Conservation (phyloP, 1,140 invertebrate species). For the Vanessa atalanta region DNA sequence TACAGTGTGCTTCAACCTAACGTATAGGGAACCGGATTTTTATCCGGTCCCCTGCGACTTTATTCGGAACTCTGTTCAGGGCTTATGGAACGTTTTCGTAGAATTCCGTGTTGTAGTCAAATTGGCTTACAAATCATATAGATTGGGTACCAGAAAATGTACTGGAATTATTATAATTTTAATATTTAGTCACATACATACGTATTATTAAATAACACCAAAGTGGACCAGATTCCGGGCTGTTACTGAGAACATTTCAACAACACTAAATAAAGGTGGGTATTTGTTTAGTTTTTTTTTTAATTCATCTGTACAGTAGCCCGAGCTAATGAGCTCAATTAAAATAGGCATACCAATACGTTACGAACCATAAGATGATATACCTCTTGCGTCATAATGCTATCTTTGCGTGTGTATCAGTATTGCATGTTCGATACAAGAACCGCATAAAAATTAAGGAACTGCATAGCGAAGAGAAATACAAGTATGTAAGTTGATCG, state of each 20-base stretch:
- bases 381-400: too few relatives aligned
- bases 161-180: too few relatives aligned
- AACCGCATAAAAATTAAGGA: constrained; percentile 4
- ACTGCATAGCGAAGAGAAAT: background rate
- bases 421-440: background rate
- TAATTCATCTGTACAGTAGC: too few relatives aligned
- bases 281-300: too few relatives aligned
- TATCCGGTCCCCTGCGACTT: constrained; percentile 6
- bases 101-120: background rate
- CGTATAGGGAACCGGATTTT: constrained; percentile 6
- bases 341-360: too few relatives aligned
- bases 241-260: too few relatives aligned
- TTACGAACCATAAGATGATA: too few relatives aligned
- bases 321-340: too few relatives aligned
- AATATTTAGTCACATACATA: too few relatives aligned
- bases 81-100: constrained; percentile 1
- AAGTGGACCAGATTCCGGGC: too few relatives aligned
- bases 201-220: too few relatives aligned
- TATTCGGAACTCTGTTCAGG: background rate
- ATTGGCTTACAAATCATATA: background rate
- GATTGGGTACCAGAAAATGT: background rate
- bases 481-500: background rate
- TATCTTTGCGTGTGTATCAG: background rate
- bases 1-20: constrained; percentile 9
- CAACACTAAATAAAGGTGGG: too few relatives aligned